Evolutionary conservation across 2,797 vertebrate species (phyloP).

Genomic region (Antrozous pallidus): DNA sequence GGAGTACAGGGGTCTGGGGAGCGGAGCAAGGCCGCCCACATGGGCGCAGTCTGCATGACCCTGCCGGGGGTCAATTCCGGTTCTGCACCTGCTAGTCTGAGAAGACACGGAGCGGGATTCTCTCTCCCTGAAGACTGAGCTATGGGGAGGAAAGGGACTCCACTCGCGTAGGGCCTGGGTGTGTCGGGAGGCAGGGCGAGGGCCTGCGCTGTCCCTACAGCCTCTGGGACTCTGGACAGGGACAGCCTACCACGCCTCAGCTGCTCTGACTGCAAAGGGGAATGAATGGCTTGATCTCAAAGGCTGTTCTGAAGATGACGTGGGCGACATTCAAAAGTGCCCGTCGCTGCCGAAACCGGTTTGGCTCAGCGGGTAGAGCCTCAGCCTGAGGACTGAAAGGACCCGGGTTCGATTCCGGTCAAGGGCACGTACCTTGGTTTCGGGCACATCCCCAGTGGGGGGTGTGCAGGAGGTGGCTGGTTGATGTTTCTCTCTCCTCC

Average conservation of each 20-base stretch:
- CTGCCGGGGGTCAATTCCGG: rapidly evolving
- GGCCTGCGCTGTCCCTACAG: neutral
- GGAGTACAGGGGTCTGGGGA: rapidly evolving
- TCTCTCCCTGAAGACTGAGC: neutral
- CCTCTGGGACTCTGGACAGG: no score
- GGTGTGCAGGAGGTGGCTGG: no score
- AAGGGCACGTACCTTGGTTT: no score
- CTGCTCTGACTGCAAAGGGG: neutral
- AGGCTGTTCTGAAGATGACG: neutral
- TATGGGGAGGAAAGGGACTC: rapidly evolving
- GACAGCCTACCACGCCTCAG: neutral
- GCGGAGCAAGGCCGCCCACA: neutral
- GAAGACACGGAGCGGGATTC: neutral
- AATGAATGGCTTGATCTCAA: neutral
- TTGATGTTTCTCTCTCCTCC: no score
- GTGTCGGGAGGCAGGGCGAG: neutral
- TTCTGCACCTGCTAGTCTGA: neutral
- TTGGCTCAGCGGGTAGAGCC: no score
- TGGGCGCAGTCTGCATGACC: rapidly evolving
- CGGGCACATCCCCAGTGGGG: no score
- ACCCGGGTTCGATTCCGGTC: no score
- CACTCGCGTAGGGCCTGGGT: neutral
- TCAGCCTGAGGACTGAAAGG: no score
- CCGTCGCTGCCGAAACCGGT: no score
- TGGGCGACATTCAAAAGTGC: neutral